Conservation (phyloP, 2,888 invertebrate genomes). For the Apomyelois bistriatella region DNA sequence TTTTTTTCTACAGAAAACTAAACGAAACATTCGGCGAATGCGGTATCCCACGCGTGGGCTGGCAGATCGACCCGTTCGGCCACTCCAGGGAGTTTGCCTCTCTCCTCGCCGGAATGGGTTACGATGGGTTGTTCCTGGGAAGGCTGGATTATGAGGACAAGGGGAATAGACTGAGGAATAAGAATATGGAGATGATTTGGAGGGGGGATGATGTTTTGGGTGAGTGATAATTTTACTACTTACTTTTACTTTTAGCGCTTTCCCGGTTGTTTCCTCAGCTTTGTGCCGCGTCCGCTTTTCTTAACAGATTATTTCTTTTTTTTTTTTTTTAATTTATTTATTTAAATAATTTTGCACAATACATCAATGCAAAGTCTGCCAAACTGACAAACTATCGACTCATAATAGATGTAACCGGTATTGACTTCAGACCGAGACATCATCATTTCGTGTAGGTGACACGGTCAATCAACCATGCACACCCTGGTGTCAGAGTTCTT, state of each 20-base stretch:
- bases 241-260: not conserved
- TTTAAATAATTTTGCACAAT: too few species aligned
- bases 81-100: conserved; percentile 93
- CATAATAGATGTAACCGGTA: too few species aligned
- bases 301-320: too few species aligned
- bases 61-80: conserved; percentile 94
- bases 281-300: too few species aligned
- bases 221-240: conserved; percentile 39
- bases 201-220: conserved; percentile 85
- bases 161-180: conserved; percentile 70
- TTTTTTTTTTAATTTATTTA: too few species aligned
- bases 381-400: too few species aligned
- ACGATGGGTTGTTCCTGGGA: conserved; percentile 92
- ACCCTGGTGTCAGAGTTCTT: too few species aligned
- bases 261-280: not conserved
- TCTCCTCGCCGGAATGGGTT: conserved; percentile 88
- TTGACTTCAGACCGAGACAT: too few species aligned
- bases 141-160: conserved; percentile 94
- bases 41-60: conserved; percentile 86
- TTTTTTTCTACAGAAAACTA: conserved; percentile 58
- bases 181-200: conserved; percentile 92
- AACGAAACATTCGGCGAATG: conserved; percentile 86
- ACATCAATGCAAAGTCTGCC: too few species aligned
- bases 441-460: too few species aligned
- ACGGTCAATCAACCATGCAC: too few species aligned